Evolutionary conservation across 1,140 invertebrate genomes (phyloP).

Genomic region (Drosophila watanabei): DNA sequence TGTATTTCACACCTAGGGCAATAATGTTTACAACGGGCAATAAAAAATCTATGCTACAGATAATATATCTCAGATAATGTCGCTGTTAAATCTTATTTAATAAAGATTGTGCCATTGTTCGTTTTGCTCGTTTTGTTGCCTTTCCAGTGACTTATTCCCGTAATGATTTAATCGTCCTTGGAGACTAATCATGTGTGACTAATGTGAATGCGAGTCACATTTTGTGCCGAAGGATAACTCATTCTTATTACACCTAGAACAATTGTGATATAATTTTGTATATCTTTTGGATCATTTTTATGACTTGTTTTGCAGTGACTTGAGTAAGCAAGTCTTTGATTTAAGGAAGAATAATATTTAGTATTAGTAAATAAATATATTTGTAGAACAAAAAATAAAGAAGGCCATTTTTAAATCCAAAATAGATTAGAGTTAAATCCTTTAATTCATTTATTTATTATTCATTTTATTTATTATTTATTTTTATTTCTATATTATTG

Average conservation of each 20-base stretch:
- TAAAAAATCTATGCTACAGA: slow-evolving; percentile 21
- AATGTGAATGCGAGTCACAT: slow-evolving; percentile 13
- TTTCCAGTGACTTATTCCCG: slow-evolving; percentile 13
- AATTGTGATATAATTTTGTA: neutral
- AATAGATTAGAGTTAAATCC: neutral
- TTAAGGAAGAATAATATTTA: neutral
- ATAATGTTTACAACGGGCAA: neutral
- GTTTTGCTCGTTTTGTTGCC: neutral
- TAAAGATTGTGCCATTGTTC: slow-evolving; percentile 7
- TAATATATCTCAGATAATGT: slow-evolving; percentile 4
- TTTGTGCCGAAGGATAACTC: slow-evolving; percentile 12
- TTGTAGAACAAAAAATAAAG: neutral
- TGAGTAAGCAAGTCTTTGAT: neutral
- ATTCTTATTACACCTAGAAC: slow-evolving; percentile 14
- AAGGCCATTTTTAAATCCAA: neutral
- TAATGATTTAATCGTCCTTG: slow-evolving; percentile 47
- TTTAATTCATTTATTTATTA: too few species aligned
- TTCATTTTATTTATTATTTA: neutral
- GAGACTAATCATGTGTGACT: slow-evolving; percentile 36
- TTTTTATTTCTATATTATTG: neutral
- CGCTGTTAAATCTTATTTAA: slow-evolving; percentile 9
- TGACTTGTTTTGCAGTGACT: too few species aligned
- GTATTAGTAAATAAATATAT: neutral
- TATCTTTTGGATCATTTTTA: too few species aligned
- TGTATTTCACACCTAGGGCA: neutral